Base-by-base conservation (phyloP, 2,797 vertebrate species). In the Sebastes minor region DNA sequence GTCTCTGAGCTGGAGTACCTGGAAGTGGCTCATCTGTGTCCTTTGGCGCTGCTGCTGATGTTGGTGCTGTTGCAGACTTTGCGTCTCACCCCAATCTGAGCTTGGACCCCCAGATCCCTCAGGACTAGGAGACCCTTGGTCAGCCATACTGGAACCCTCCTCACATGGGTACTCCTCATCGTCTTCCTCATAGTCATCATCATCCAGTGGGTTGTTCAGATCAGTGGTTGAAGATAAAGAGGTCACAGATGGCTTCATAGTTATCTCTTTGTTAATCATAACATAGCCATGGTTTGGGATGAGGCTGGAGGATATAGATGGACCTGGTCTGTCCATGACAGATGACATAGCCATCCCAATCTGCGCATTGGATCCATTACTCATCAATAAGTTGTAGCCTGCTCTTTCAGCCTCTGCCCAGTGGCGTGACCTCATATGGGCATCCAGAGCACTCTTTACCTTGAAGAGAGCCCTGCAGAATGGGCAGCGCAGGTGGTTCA, bases 381-480 rank as follows among this genome's bases (percentile, higher is more conserved):
- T 96, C 79, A 97, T 91, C 0, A 96, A 96, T 86, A 99, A 87
- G 93, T 96, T 97, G 91, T 97, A 99, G 13, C 98, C 99, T 28
- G 97, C 97, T 93, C 97, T 96, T 95, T 99, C 98, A 81, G 98
- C 97, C 84, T 99, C 98, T 0, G 98, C 97, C 98, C 98, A 99
- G 89, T 99, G 99, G 18, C 99, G 97, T 74, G 98, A 99, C 76
- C 97, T 97, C 92, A 99, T 98, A 64, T 99, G 99, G 85, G 99
- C 98, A 93, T 99, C 98, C 0, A 99, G 95, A 72, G 98, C 99
- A 13, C 98, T 99, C 93, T 99, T 99, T 35, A 99, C 98, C 90
- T 99, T 99, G 83, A 99, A 99, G 69, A 99, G 97, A 62, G 99
- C 99, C 89, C 99, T 95, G 91, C 99, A 99, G 88, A 99, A 99